These are phyloP conservation scores for Ciconia stormi DNA, from an alignment of 2,113 vertebrate species.

Conservation along the genomic window DNA sequence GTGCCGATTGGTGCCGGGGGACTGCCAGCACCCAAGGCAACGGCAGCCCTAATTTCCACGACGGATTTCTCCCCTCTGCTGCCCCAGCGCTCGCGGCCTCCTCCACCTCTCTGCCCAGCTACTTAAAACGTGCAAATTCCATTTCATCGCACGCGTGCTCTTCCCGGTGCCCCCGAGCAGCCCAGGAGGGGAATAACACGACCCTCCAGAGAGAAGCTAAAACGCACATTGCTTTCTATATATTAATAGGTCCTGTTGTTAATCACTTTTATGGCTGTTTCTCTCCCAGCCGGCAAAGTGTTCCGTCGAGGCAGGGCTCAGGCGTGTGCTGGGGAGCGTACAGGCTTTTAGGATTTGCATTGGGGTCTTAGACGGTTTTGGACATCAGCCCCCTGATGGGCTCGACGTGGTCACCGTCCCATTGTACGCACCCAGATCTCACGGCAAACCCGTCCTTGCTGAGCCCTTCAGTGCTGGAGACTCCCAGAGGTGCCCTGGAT, in stretches of 20 bases:
- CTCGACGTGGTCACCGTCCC: neutral
- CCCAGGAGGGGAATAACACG: neutral
- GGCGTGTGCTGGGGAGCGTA: fast-evolving
- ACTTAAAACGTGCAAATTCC: neutral
- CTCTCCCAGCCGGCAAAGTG: neutral
- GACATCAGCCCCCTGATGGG: neutral
- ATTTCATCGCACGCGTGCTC: neutral
- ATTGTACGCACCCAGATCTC: fast-evolving
- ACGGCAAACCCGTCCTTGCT: fast-evolving
- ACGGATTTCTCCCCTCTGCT: neutral
- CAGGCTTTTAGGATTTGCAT: neutral
- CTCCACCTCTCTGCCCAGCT: neutral
- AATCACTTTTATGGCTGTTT: neutral
- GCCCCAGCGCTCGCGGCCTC: neutral
- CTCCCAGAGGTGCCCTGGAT: neutral
- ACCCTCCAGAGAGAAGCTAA: neutral
- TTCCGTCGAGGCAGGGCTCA: neutral
- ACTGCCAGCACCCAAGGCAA: neutral
- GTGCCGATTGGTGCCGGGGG: neutral
- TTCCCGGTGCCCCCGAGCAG: neutral
- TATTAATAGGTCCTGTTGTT: neutral
- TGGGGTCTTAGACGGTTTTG: too few relatives aligned
- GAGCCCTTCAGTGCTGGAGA: neutral
- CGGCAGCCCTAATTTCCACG: neutral
- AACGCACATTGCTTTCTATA: neutral